Conservation (phyloP, 2,797 vertebrate genomes). For the Spondyliosoma cantharus region DNA sequence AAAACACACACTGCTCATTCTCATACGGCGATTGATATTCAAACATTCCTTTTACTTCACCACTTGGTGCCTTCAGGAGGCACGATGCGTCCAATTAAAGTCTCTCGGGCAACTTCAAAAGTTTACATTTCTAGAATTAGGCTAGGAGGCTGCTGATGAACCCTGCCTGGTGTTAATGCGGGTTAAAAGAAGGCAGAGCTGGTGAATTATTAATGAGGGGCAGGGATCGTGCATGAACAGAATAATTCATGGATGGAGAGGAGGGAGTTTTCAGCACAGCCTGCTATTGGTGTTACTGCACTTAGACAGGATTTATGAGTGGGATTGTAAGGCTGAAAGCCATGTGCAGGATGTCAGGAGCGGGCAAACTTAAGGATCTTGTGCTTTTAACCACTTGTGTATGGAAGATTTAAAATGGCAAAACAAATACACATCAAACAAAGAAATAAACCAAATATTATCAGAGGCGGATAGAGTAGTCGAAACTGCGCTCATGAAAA, state of each 20-base stretch:
- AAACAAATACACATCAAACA: not conserved
- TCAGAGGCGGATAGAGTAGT: no score
- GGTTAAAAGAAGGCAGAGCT: constrained; percentile 71
- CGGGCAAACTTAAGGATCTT: not conserved
- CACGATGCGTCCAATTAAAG: constrained; percentile 44
- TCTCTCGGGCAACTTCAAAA: constrained; percentile 62
- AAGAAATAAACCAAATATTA: not conserved
- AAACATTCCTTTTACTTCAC: constrained; percentile 48
- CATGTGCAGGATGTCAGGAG: not conserved
- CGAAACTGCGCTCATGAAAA: not conserved
- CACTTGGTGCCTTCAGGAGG: constrained; percentile 44
- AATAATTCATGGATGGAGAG: constrained; percentile 67
- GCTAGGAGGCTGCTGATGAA: constrained; percentile 45
- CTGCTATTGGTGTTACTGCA: constrained; percentile 10
- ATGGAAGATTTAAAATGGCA: constrained; percentile 4
- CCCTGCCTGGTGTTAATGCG: constrained; percentile 58
- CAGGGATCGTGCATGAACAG: constrained; percentile 47
- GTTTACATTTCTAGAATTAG: constrained; percentile 55
- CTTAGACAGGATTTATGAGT: constrained; percentile 14
- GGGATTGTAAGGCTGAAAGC: not conserved
- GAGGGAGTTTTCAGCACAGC: constrained; percentile 14
- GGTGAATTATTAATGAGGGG: constrained; percentile 76
- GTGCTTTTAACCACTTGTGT: not conserved
- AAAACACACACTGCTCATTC: constrained; percentile 12
- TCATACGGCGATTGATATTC: constrained; percentile 52